Evolutionary conservation across 2,113 vertebrate genomes (phyloP), one percentile per base, ranked within the genome.

Genomic region (Brienomyrus longianalis): DNA sequence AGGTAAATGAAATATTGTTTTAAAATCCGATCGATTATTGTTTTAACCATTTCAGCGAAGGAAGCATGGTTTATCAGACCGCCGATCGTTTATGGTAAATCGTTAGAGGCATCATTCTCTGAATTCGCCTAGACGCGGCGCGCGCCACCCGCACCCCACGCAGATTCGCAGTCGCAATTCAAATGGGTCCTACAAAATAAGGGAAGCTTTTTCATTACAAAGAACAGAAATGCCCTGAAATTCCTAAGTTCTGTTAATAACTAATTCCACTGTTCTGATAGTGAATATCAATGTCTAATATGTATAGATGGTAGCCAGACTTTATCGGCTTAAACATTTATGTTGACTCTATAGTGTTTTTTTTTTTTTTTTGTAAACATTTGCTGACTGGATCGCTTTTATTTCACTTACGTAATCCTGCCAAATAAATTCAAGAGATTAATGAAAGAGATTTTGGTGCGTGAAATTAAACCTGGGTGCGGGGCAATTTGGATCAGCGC

Each of bases 1-100:
- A 99, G 98, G 98, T 99, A 97, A 97, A 83, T 62, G 54, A 83
- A 43, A 15, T 8, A 66, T 45, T 11, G 48, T 86, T 56, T 84
- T 45, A 10, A 84, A 84, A 84, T 50, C 13, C n/a, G 27, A 50
- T 4, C 21, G 10, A 47, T 50, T 50, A 35, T 86, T 11, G 45
- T 19, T 19, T 84, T 48, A 31, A 48, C n/a, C 27, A 35, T 45
- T 13, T 51, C n/a, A 21, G 27, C 13, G 35, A 43, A 80, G 35
- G 74, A 43, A 15, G 15, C 11, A 80, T 80, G 43, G 35, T 39
- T 80, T 80, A 39, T 3, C 62, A 70, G 17, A 80, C 13, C 35
- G 43, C 5, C 35, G 74, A 43, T 17, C 11, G 35, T 35, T 39
- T 17, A 39, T 77, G 13, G 70, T 80, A 80, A 80, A 43, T 74